Base-by-base conservation (phyloP, 2,888 invertebrate genomes). In the Crepidodera aurea region DNA sequence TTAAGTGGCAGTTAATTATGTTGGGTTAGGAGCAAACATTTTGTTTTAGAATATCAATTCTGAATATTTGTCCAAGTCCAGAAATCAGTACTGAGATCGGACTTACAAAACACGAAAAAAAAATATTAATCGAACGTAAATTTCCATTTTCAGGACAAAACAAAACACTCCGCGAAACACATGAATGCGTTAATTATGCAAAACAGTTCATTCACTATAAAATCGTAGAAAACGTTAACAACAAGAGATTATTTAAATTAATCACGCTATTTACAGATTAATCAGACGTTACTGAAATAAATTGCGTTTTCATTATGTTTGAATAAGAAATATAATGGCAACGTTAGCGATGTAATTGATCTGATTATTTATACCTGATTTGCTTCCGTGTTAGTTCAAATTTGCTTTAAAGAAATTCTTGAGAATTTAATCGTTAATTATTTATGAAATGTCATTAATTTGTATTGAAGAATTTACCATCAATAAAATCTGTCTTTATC, bases 201-300 rank as follows among this genome's bases (percentile, higher is more conserved):
- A 42, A 42, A 13, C 42, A 42, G 42, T 42, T 42, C 42, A n/a
- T 42, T 42, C 42, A 13, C 42, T 42, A 42, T 42, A 42, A 42
- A 42, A 16, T n/a, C 42, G 42, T 42, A 42, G 42, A 42, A 42
- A 42, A 42, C 42, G 8, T 42, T 42, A 42, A 42, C 42, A 42
- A 42, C 42, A 42, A 42, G 42, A 42, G 42, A 42, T 42, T 48
- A 48, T 22, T 48, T 48, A 25, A 48, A 48, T 27, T 48, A 48
- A 25, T 48, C 48, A 48, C 48, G 48, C 48, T 7, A 48, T 48
- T 48, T 48, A 48, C 25, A 48, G 48, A 48, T 48, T 48, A 48
- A 48, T 48, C 48, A 48, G 25, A 48, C 10, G 27, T 12, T 27
- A n/a, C 25, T 48, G 15, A 48, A 22, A 48, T 25, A 48, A 22